Percentiles rank a stretch among this genome's conserved stretches.
Conservation (phyloP, 2,797 vertebrate species). For the Cetoscarus ocellatus region DNA sequence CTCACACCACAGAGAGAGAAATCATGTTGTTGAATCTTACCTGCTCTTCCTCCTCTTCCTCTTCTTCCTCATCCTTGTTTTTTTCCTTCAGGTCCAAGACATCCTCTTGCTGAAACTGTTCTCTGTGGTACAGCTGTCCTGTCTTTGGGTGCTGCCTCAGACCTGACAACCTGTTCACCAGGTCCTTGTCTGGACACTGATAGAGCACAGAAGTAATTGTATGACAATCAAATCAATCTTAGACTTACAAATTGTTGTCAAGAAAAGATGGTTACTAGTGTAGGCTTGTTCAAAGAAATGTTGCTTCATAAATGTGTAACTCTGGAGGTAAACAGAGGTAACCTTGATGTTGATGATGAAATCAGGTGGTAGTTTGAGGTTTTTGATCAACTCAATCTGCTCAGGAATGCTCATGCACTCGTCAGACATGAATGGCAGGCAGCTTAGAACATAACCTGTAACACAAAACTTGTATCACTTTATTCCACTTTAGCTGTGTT, state of each 20-base stretch:
- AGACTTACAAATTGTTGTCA: slow-evolving; percentile 1
- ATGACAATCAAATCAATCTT: not conserved
- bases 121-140: slow-evolving; percentile 83
- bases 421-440: slow-evolving; percentile 90
- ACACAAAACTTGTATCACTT: slow-evolving; percentile 24
- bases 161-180: slow-evolving; percentile 87
- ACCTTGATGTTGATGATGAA: slow-evolving; percentile 98
- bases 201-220: not conserved
- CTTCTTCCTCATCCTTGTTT: slow-evolving; percentile 39
- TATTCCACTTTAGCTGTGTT: not conserved
- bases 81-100: slow-evolving; percentile 68
- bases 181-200: slow-evolving; percentile 91
- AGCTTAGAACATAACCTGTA: slow-evolving; percentile 94
- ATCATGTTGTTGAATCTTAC: slow-evolving; percentile 30
- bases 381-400: slow-evolving; percentile 91
- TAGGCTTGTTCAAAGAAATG: not conserved
- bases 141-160: slow-evolving; percentile 87
- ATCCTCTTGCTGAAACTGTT: slow-evolving; percentile 85
- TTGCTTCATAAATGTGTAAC: not conserved
- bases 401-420: slow-evolving; percentile 84
- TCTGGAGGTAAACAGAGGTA: not conserved
- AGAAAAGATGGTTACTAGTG: not conserved
- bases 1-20: too few species aligned
- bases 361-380: slow-evolving; percentile 89
- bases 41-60: slow-evolving; percentile 44